phyloP scores from a whole-genome alignment of 2,888 invertebrate genomes.

The Pyralis farinalis region DNA sequence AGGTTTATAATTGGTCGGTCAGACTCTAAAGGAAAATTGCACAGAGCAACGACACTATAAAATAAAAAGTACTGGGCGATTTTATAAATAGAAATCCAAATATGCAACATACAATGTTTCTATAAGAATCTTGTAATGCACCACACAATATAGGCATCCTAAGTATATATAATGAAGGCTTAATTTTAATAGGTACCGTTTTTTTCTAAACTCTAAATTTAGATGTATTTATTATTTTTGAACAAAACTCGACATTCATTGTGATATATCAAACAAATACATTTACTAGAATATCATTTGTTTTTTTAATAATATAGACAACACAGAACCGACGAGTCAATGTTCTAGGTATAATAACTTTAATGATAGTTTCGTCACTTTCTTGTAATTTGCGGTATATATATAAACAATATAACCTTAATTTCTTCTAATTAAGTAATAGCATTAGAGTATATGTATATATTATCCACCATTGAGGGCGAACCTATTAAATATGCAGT shows the following conservation, averaged over 20 bases:
- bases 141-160: slow-evolving; percentile 54
- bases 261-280: neutral
- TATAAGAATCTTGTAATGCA: slow-evolving; percentile 48
- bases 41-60: slow-evolving; percentile 21
- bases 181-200: slow-evolving; percentile 64
- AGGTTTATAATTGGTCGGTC: slow-evolving; percentile 12
- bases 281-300: neutral
- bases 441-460: no score
- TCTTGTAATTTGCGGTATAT: neutral
- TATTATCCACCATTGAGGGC: no score
- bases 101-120: slow-evolving; percentile 15
- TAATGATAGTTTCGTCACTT: neutral
- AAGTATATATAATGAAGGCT: slow-evolving; percentile 57
- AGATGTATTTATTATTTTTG: slow-evolving; percentile 16
- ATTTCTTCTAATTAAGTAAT: no score
- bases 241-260: neutral
- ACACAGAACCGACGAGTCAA: neutral
- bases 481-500: no score
- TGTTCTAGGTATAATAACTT: neutral
- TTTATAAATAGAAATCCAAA: slow-evolving; percentile 21
- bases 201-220: slow-evolving; percentile 34
- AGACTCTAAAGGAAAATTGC: slow-evolving; percentile 22
- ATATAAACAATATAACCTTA: no score
- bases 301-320: neutral
- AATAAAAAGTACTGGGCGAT: slow-evolving; percentile 31